A percentile compares a stretch with the other conserved stretches of the same genome.
Evolutionary conservation across 1,140 invertebrate genomes (phyloP).

Genomic region (Cardiocondyla obscurior): DNA sequence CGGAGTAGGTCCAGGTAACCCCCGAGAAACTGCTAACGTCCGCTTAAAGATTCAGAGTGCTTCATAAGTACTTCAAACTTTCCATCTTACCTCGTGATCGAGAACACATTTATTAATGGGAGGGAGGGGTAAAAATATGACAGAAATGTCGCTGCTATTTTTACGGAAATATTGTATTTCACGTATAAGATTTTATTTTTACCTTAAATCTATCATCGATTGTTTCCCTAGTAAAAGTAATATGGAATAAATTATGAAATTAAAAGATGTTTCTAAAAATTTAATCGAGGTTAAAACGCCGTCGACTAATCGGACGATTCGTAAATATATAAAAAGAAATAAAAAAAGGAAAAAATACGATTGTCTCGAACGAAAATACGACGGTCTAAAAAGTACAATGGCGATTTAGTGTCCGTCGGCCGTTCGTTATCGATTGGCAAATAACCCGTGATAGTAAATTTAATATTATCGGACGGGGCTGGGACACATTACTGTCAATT

Average conservation of each 20-base stretch:
- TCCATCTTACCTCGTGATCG: neutral
- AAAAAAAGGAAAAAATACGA: neutral
- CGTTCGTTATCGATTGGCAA: neutral
- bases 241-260: neutral
- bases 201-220: no score
- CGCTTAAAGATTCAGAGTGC: neutral
- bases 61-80: neutral
- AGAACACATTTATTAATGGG: neutral
- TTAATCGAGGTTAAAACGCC: neutral
- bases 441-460: constrained; percentile 24
- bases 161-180: neutral
- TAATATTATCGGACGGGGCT: constrained; percentile 24
- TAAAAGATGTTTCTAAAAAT: neutral
- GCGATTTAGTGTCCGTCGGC: neutral
- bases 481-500: constrained; percentile 46
- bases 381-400: neutral
- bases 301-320: neutral
- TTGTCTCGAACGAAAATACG: neutral
- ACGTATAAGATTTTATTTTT: no score
- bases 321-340: no score
- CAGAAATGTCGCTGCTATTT: neutral
- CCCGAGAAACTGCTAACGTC: neutral
- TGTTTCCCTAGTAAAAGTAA: no score
- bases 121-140: neutral
- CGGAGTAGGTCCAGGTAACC: neutral